These are phyloP conservation scores for Slavum lentiscoides DNA, from an alignment of 2,888 invertebrate genomes.

Conservation along the genomic window DNA sequence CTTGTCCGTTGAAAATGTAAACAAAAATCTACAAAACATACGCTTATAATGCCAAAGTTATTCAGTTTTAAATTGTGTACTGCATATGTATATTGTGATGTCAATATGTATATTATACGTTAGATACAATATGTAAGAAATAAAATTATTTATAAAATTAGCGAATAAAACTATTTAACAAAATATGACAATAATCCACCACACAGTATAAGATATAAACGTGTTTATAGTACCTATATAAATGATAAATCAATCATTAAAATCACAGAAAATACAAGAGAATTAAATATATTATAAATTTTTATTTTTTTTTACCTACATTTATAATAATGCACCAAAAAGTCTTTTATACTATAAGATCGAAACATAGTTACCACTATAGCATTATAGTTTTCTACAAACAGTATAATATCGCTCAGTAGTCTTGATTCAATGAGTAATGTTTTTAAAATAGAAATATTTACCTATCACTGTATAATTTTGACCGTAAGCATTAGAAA, in stretches of 20 bases:
- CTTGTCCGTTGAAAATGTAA: no score
- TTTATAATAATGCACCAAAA: constrained; percentile 6
- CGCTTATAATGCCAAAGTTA: not conserved
- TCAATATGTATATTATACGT: not conserved
- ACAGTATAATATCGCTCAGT: not conserved
- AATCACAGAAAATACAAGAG: constrained; percentile 39
- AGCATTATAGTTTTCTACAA: constrained; percentile 1
- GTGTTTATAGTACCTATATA: not conserved
- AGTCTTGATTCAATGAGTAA: not conserved
- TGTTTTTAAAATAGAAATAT: not conserved
- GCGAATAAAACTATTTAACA: constrained; percentile 2
- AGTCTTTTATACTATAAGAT: constrained; percentile 21
- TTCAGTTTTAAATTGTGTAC: not conserved
- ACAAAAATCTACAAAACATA: no score
- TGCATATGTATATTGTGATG: not conserved
- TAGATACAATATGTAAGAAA: not conserved
- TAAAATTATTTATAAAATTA: constrained; percentile 8
- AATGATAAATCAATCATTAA: constrained; percentile 11
- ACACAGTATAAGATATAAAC: not conserved
- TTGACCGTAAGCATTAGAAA: not conserved
- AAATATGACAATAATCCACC: constrained; percentile 10
- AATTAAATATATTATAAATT: not conserved
- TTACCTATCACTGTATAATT: not conserved
- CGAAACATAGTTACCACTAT: constrained; percentile 25
- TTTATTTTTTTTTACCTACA: not conserved